These are phyloP conservation scores for Australoheros scitulus DNA, from an alignment of 2,113 vertebrate species.

Conservation along the genomic window DNA sequence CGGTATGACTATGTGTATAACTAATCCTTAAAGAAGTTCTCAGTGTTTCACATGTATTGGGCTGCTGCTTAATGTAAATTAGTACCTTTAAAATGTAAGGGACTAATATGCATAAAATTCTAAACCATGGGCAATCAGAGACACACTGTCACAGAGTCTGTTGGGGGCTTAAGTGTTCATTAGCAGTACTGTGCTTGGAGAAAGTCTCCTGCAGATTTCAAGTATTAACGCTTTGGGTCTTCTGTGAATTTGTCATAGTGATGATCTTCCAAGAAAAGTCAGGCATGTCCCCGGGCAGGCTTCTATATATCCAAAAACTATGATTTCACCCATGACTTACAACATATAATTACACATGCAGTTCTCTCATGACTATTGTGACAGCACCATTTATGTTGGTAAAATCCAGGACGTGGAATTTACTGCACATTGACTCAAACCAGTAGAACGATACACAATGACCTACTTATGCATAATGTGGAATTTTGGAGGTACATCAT, in stretches of 20 bases:
- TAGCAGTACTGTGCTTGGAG: constrained; percentile 54
- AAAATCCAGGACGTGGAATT: neutral
- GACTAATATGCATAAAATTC: constrained; percentile 73
- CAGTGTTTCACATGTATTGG: neutral
- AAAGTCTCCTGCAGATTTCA: constrained; percentile 42
- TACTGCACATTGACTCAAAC: neutral
- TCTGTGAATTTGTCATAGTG: constrained; percentile 44
- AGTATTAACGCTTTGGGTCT: constrained; percentile 46
- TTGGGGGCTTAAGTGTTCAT: constrained; percentile 72
- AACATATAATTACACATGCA: neutral
- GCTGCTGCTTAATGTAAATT: constrained; percentile 48
- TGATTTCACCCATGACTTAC: neutral
- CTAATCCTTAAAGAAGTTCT: neutral
- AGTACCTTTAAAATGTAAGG: constrained; percentile 60
- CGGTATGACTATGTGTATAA: neutral
- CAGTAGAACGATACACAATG: neutral
- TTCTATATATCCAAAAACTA: constrained; percentile 17
- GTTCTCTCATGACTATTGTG: neutral
- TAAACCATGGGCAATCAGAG: constrained; percentile 69
- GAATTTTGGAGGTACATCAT: constrained; percentile 49
- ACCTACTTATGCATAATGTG: constrained; percentile 3
- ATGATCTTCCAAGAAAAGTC: constrained; percentile 13
- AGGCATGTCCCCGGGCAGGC: neutral
- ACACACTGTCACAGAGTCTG: constrained; percentile 67
- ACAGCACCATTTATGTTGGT: neutral